Conservation (phyloP, 2,113 vertebrate genomes). For the Pomatorhinus ruficollis region DNA sequence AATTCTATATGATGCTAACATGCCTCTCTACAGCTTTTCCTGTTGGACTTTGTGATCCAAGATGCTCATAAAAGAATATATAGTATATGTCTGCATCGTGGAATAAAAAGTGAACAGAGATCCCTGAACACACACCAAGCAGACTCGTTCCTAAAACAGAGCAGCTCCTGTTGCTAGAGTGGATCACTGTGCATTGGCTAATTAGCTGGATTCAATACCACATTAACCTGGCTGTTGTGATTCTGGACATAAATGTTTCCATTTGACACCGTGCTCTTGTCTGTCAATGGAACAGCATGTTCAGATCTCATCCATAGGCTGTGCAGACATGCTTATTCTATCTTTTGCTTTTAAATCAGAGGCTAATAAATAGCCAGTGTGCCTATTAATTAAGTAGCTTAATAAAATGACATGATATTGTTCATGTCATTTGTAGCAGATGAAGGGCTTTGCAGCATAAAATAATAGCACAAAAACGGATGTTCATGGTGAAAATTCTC, state of each 20-base stretch:
- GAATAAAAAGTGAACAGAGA: neutral
- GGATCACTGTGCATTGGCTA: neutral
- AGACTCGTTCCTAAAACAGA: neutral
- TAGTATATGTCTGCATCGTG: neutral
- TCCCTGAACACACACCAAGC: neutral
- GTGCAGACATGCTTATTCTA: neutral
- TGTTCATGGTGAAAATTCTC: neutral
- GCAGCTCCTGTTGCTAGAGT: neutral
- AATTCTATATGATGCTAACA: neutral
- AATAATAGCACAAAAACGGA: neutral
- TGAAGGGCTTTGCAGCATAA: neutral
- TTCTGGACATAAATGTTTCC: constrained; percentile 28
- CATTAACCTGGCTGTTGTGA: constrained; percentile 1
- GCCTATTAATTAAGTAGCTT: neutral
- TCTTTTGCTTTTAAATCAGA: constrained; percentile 19
- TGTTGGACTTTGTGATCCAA: neutral
- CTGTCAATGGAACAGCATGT: constrained; percentile 15
- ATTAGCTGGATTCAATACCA: neutral
- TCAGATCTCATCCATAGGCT: constrained; percentile 3
- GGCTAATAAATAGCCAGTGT: neutral
- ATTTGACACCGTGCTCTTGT: neutral
- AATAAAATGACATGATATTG: neutral
- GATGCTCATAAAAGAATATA: neutral
- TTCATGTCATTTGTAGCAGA: neutral
- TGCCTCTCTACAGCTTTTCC: neutral